phyloP scores from a whole-genome alignment of 2,888 invertebrate species.

The Nyleta sp. region DNA sequence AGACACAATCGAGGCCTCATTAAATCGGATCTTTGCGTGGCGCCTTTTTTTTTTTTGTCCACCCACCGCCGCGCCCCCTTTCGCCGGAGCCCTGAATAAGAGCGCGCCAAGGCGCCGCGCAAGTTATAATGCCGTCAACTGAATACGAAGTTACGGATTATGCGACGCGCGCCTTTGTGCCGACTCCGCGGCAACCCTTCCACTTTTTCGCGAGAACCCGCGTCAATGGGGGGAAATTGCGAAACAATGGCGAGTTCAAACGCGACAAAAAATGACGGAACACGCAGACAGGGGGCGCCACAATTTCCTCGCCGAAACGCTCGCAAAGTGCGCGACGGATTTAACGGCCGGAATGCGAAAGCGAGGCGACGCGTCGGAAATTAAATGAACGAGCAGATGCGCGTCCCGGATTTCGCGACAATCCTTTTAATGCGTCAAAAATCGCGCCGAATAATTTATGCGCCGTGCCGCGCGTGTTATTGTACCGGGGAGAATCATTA shows the following conservation, averaged over 20 bases:
- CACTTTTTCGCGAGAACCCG: conserved; percentile 10
- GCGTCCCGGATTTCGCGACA: conserved; percentile 41
- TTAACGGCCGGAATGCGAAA: conserved; percentile 33
- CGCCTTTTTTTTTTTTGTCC: conserved; percentile 18
- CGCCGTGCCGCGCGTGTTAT: conserved; percentile 18
- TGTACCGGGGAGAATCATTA: conserved; percentile 33
- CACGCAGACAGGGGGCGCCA: conserved; percentile 13
- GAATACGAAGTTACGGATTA: conserved; percentile 56
- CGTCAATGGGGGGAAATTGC: conserved; percentile 38
- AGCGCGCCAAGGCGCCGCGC: conserved; percentile 23
- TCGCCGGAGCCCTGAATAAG: conserved; percentile 45
- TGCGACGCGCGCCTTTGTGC: conserved; percentile 70
- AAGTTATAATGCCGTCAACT: conserved; percentile 35
- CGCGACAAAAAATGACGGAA: conserved; percentile 6
- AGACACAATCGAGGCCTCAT: conserved; percentile 58
- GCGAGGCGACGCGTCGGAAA: conserved; percentile 37
- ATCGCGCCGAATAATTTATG: conserved; percentile 51
- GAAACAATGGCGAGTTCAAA: conserved; percentile 17
- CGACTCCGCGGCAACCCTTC: conserved; percentile 57
- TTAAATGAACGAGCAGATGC: conserved; percentile 50
- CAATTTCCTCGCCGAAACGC: conserved; percentile 5
- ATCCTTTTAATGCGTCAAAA: conserved; percentile 51
- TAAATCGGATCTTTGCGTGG: conserved; percentile 52
- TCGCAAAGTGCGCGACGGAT: conserved; percentile 29
- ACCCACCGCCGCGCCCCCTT: too few relatives aligned